phyloP scores from a whole-genome alignment of 2,888 invertebrate species.

The Ectropis crepuscularia region DNA sequence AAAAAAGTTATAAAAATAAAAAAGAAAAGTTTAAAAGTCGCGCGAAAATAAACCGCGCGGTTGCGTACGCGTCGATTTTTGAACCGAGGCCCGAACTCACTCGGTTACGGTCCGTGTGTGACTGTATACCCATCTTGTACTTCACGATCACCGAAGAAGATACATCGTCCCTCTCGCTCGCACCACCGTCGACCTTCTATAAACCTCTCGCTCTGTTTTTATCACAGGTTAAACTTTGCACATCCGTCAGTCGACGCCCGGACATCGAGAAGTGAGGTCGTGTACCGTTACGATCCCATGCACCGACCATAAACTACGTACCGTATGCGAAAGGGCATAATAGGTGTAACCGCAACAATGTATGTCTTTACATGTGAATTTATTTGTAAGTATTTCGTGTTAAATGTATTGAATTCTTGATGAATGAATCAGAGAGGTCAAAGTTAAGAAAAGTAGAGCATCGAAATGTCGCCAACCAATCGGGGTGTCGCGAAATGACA shows the following conservation, averaged over 20 bases:
- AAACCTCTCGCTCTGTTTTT: slow-evolving; percentile 75
- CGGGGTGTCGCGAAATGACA: slow-evolving; percentile 79
- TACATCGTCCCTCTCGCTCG: slow-evolving; percentile 68
- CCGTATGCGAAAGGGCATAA: slow-evolving; percentile 63
- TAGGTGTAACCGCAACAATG: slow-evolving; percentile 67
- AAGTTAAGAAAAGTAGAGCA: slow-evolving; percentile 62
- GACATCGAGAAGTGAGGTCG: slow-evolving; percentile 75
- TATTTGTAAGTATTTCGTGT: slow-evolving; percentile 50
- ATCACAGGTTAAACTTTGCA: slow-evolving; percentile 82
- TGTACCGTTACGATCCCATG: slow-evolving; percentile 75
- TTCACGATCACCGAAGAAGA: slow-evolving; percentile 84
- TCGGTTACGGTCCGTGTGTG: slow-evolving; percentile 83
- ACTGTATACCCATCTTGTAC: slow-evolving; percentile 84
- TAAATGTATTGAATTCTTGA: slow-evolving; percentile 44
- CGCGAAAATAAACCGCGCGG: slow-evolving; percentile 57
- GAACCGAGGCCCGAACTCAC: slow-evolving; percentile 75
- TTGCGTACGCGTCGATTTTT: slow-evolving; percentile 78
- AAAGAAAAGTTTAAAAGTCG: slow-evolving; percentile 39
- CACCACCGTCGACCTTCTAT: slow-evolving; percentile 48
- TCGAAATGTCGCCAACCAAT: slow-evolving; percentile 73
- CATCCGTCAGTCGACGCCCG: slow-evolving; percentile 82
- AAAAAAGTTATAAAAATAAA: slow-evolving; percentile 29
- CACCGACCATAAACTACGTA: slow-evolving; percentile 69
- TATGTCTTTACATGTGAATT: slow-evolving; percentile 69
- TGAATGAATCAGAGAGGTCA: slow-evolving; percentile 58